phyloP scores from a whole-genome alignment of 2,797 vertebrate genomes.

The Rhabdomys pumilio region DNA sequence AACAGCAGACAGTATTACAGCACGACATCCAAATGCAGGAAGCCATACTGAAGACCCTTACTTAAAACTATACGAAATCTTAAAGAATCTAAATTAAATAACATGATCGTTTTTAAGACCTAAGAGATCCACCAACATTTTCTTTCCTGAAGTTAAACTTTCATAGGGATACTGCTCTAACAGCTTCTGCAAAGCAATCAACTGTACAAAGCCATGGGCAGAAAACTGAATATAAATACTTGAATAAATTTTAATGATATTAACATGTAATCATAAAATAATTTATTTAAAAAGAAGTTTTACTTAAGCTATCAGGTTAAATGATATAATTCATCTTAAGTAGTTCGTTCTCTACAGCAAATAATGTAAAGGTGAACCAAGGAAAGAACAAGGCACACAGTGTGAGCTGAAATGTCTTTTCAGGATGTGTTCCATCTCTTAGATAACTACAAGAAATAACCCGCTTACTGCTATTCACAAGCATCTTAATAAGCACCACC shows the following conservation, averaged over 20 bases:
- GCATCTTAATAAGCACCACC: rapidly evolving
- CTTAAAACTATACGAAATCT: constrained; percentile 1
- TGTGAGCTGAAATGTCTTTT: neutral
- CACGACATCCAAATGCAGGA: neutral
- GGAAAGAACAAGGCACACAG: neutral
- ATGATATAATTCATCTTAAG: constrained; percentile 10
- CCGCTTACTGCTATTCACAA: neutral
- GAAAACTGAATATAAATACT: neutral
- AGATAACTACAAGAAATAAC: neutral
- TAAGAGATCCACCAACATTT: neutral
- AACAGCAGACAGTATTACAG: neutral
- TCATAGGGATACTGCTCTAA: neutral
- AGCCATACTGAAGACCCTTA: neutral
- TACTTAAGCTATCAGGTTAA: constrained; percentile 40
- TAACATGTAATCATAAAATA: constrained; percentile 33
- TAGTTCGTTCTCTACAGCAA: constrained; percentile 32
- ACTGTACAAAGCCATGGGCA: neutral
- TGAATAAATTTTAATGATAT: neutral
- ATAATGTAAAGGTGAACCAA: neutral
- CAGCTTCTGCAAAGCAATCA: neutral
- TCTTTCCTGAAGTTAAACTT: constrained; percentile 1
- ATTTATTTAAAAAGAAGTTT: constrained; percentile 3
- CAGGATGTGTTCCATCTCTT: neutral
- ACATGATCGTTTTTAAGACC: neutral
- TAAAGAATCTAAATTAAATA: neutral